These are phyloP conservation scores for Agonum fuliginosum DNA, from an alignment of 2,888 invertebrate genomes.

Conservation along the genomic window DNA sequence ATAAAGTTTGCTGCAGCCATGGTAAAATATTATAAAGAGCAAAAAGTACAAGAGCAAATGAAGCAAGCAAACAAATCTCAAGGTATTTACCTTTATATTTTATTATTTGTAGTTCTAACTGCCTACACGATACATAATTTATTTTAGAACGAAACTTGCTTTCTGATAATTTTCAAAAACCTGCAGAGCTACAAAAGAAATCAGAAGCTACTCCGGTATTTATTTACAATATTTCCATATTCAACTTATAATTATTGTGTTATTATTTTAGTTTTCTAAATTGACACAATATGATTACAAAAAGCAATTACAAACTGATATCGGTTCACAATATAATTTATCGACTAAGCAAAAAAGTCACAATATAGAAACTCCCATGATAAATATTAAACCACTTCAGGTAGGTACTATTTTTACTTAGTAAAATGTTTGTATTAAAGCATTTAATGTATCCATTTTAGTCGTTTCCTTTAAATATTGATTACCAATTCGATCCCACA, in stretches of 20 bases:
- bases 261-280: neutral
- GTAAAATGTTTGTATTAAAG: too few species aligned
- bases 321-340: too few species aligned
- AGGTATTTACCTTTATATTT: neutral
- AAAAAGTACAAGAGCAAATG: neutral
- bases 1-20: constrained; percentile 30
- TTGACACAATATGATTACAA: neutral
- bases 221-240: neutral
- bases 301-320: neutral
- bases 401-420: too few species aligned
- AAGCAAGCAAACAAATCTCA: neutral
- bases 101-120: neutral
- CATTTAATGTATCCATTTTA: neutral
- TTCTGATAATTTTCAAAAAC: neutral
- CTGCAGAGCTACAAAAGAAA: neutral
- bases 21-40: constrained; percentile 11
- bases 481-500: neutral
- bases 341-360: neutral
- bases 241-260: neutral
- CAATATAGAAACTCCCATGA: neutral
- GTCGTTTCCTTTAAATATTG: too few species aligned
- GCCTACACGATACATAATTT: too few species aligned
- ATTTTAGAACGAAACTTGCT: neutral
- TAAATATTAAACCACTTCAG: neutral
- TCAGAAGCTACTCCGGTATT: neutral